Evolutionary conservation across 2,113 vertebrate genomes (phyloP), one percentile per base, ranked within the genome.

Genomic region (Myrmophylax atrothorax): DNA sequence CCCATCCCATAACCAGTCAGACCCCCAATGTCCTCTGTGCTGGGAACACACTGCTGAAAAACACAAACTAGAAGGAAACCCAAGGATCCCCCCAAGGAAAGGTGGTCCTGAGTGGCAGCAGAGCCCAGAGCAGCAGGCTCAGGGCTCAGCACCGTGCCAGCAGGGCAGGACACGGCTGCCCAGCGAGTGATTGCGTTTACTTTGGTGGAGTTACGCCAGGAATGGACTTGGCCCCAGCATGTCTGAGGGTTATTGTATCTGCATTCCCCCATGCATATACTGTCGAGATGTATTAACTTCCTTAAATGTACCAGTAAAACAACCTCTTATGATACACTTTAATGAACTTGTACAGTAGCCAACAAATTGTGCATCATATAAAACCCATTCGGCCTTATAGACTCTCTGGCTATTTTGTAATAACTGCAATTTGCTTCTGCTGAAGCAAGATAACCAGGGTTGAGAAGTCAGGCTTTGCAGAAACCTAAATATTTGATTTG

Each of bases 241-340:
- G 96, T 96, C 96, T 97, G 96, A 88, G 94, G 90, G 96, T 96
- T 97, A 96, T 95, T 97, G 93, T 96, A 94, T 94, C 96, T 96
- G 88, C 90, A 78, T 94, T 96, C 90, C 94, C 96, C 92, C 76
- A 93, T 96, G 96, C 93, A 95, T 44, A 87, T 46, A 58, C 96
- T 96, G 96, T 96, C 94, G 88, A 97, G 94, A 96, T 96, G 93
- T 94, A 97, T 96, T 97, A 97, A 97, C 96, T 97, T 96, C 96
- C 93, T 96, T 93, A 95, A 95, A 96, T 93, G 96, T 96, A 96
- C 92, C 94, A 95, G 94, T 97, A 95, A 97, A 96, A 97, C 96
- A 96, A 96, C 93, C 90, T 95, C 96, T 96, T 90, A 94, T 87
- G 96, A 96, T 97, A 95, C 93, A 94, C 96, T 96, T 95, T 96